These are phyloP conservation scores for Phthorimaea operculella DNA, from an alignment of 1,140 invertebrate genomes.

Conservation along the genomic window DNA sequence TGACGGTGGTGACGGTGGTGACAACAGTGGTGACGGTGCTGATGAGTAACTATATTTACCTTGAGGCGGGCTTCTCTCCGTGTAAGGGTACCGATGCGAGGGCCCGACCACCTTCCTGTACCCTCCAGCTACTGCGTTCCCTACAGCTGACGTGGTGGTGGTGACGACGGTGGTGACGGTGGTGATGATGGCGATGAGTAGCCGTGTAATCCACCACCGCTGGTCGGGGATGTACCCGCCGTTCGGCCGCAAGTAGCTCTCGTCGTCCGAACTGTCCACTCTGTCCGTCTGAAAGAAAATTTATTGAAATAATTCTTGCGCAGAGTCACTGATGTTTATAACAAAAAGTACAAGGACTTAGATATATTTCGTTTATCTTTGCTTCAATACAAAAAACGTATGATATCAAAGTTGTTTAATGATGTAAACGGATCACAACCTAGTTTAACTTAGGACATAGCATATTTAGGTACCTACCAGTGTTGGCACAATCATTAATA, in stretches of 20 bases:
- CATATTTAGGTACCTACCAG: no score
- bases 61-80: constrained; percentile 37
- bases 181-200: constrained; percentile 39
- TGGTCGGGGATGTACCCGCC: constrained; percentile 26
- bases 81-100: constrained; percentile 47
- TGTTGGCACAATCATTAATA: no score
- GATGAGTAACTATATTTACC: constrained; percentile 23
- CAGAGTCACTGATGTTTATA: no score
- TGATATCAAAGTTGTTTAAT: no score
- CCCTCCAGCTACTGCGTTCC: constrained; percentile 13
- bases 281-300: constrained; percentile 21
- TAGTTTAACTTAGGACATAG: no score
- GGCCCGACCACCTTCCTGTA: constrained; percentile 47
- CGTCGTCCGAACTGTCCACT: constrained; percentile 56
- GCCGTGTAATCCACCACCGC: constrained; percentile 51
- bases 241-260: constrained; percentile 35
- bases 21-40: no score
- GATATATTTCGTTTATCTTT: no score
- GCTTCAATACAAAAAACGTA: no score
- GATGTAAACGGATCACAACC: no score
- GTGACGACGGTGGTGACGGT: constrained; percentile 37
- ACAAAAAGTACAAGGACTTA: no score
- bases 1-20: constrained; percentile 32
- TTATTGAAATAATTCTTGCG: no score
- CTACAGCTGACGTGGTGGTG: constrained; percentile 30